Conservation (phyloP, 2,888 invertebrate species). For the Gastracanthus pulcherrimus region DNA sequence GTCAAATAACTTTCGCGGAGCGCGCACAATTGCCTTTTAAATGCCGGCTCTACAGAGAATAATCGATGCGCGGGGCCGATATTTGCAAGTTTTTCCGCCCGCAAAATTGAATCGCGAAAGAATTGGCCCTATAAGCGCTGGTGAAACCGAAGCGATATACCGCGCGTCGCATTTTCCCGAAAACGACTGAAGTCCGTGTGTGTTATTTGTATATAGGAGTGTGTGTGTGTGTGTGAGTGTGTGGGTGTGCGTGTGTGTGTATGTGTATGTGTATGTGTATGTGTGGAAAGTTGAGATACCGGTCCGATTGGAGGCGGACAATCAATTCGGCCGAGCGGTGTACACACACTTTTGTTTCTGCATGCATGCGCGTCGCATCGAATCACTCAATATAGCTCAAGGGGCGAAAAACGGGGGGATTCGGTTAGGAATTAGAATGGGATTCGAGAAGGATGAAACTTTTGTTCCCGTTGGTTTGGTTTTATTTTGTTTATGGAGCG, state of each 20-base stretch:
- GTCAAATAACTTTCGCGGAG: neutral
- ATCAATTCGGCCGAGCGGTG: constrained; percentile 35
- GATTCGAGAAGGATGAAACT: constrained; percentile 1
- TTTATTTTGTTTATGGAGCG: neutral
- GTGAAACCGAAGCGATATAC: constrained; percentile 12
- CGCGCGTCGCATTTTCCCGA: neutral
- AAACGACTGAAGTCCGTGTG: too few relatives aligned
- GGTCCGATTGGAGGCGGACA: constrained; percentile 17
- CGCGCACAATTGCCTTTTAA: neutral
- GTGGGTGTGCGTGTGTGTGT: neutral
- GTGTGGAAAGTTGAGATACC: constrained; percentile 24
- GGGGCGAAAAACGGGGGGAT: neutral
- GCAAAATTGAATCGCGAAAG: constrained; percentile 24
- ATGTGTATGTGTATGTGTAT: too few relatives aligned
- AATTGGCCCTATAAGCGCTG: constrained; percentile 18
- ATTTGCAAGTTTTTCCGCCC: constrained; percentile 7
- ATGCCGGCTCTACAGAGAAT: neutral
- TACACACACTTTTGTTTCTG: constrained; percentile 26
- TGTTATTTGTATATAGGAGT: too few relatives aligned
- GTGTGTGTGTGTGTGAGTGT: neutral
- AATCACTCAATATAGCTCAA: neutral
- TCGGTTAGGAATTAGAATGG: constrained; percentile 9
- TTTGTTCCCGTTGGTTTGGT: neutral
- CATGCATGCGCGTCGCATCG: neutral
- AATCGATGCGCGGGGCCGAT: neutral